phyloP scores from a whole-genome alignment of 1,140 invertebrate genomes.

The Drosophila kohkoa region DNA sequence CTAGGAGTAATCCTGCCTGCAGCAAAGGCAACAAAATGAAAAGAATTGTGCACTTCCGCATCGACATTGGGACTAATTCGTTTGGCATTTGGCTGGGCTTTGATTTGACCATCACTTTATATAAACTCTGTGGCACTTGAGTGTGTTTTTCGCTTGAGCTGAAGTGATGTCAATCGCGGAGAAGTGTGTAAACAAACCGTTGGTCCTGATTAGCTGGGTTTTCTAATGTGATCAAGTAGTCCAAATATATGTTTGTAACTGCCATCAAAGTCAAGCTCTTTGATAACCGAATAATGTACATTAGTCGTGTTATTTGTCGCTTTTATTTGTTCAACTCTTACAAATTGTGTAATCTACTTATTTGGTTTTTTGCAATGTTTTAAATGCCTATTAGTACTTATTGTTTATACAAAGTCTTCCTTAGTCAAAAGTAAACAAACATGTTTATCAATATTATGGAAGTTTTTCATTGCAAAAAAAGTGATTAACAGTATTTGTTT shows the following conservation, averaged over 20 bases:
- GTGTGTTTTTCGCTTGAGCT: conserved; percentile 13
- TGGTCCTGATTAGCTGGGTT: conserved; percentile 35
- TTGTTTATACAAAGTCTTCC: conserved; percentile 30
- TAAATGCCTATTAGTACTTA: conserved; percentile 1
- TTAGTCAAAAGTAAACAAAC: conserved; percentile 54
- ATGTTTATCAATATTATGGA: conserved; percentile 50
- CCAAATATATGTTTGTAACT: conserved; percentile 22
- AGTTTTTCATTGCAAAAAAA: conserved; percentile 38
- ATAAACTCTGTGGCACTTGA: conserved; percentile 51
- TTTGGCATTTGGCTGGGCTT: conserved; percentile 48
- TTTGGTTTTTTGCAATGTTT: conserved; percentile 13
- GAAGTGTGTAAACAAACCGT: conserved; percentile 51
- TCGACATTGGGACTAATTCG: conserved; percentile 55
- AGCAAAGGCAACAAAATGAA: conserved; percentile 14
- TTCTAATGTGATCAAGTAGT: conserved; percentile 1
- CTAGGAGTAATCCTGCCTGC: conserved; percentile 30
- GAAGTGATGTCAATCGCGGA: background rate
- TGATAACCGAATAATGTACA: conserved; percentile 32
- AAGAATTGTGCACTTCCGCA: conserved; percentile 21
- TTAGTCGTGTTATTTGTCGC: conserved; percentile 20
- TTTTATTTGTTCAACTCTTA: conserved; percentile 25
- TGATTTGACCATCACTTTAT: conserved; percentile 51
- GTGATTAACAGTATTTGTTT: background rate
- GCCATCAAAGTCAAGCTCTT: conserved; percentile 32
- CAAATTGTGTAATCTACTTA: conserved; percentile 22